Base-by-base conservation (phyloP, 2,888 invertebrate species). In the Acleris cristana region DNA sequence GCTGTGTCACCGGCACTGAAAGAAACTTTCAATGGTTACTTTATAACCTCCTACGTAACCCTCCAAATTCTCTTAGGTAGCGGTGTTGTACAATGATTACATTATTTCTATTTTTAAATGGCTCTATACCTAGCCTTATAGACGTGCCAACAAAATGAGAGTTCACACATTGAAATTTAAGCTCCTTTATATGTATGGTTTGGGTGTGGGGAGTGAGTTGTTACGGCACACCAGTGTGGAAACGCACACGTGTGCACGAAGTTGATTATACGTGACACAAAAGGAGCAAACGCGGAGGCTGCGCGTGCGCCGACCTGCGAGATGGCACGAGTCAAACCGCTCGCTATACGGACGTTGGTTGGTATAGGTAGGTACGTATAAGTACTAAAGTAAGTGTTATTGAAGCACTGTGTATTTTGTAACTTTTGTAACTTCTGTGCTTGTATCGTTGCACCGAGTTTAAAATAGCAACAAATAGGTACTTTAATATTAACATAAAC, bases 271-370 rank as follows among this genome's bases (percentile, higher is more conserved):
- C 84, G 84, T 86, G 86, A 86, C 85, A 89, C 86, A 91, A 92
- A 91, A 90, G 87, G 88, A 90, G 84, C 88, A 90, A 88, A 77
- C 85, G 81, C 82, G 88, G 88, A 89, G 90, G 89, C 90, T 89
- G 90, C 89, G 89, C 91, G 91, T 87, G 90, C 90, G 87, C 84
- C 88, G 90, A 89, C 88, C 89, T 84, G 82, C 83, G 83, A 80
- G 84, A 82, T 82, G 88, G 90, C 90, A 90, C 92, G 92, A 91
- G 91, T 86, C 88, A 89, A 84, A 81, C 84, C 79, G 71, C 75
- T 64, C 57, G 68, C 71, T 73, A 71, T 58, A 64, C 10, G 26
- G 57, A 61, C 52, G 14, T 14, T 40, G 14, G 14, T 14, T 40
- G 14, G 14, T 40, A 40, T 40, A 14, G 12, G 2, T 40, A 14